phyloP scores from a whole-genome alignment of 1,140 invertebrate species.

The Caerostris darwini region DNA sequence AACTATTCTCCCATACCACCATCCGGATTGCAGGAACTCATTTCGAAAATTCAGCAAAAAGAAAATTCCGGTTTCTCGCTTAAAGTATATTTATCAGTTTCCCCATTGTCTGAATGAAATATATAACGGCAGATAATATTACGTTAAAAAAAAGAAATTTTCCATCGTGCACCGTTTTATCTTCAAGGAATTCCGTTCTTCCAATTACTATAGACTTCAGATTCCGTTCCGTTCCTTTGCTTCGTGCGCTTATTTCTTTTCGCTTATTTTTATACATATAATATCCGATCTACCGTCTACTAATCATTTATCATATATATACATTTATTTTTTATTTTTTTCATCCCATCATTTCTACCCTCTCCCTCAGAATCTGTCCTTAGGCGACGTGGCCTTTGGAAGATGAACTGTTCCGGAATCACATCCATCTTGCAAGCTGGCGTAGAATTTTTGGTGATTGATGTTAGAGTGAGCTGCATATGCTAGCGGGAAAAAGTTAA shows the following conservation, averaged over 20 bases:
- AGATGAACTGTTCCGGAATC: conserved; percentile 62
- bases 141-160: conserved; percentile 44
- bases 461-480: conserved; percentile 59
- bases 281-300: conserved; percentile 66
- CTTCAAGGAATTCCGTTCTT: conserved; percentile 23
- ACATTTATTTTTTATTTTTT: background rate
- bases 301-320: conserved; percentile 67
- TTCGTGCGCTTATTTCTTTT: background rate
- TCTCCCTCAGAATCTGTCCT: conserved; percentile 36
- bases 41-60: background rate
- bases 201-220: conserved; percentile 63
- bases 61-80: background rate
- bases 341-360: conserved; percentile 23
- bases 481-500: conserved; percentile 28
- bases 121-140: background rate
- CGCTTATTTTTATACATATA: conserved; percentile 60
- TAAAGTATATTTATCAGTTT: conserved; percentile 40
- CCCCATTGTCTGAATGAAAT: conserved; percentile 17
- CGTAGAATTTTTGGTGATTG: conserved; percentile 41
- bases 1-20: background rate
- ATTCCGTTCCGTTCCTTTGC: background rate
- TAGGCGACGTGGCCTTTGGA: conserved; percentile 49
- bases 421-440: conserved; percentile 56
- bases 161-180: conserved; percentile 10
- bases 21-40: background rate